Percentiles rank a stretch among this genome's conserved stretches.
Evolutionary conservation across 2,888 invertebrate genomes (phyloP).

Genomic region (Polietes domitor): DNA sequence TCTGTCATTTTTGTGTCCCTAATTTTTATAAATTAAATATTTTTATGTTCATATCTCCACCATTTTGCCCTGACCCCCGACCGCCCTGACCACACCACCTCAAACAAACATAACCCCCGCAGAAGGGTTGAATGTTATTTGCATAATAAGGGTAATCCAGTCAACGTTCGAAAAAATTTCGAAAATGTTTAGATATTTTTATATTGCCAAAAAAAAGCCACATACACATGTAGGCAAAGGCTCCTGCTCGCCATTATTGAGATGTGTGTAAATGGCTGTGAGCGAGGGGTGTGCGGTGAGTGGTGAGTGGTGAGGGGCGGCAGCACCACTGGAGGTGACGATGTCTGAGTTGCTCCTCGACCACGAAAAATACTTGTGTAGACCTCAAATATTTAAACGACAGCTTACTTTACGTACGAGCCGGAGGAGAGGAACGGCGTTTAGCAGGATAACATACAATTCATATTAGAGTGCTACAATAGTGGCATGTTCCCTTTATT

Average conservation of each 20-base stretch:
- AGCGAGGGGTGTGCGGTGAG: neutral
- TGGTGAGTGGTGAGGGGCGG: neutral
- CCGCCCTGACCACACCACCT: neutral
- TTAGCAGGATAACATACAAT: neutral
- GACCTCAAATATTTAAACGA: conserved; percentile 36
- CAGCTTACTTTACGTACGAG: conserved; percentile 26
- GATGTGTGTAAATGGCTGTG: conserved; percentile 13
- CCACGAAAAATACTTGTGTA: conserved; percentile 44
- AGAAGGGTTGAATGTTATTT: neutral
- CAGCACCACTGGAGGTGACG: neutral
- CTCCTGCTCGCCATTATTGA: neutral
- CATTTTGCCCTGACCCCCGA: too few species aligned
- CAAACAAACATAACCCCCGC: neutral
- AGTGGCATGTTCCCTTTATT: neutral
- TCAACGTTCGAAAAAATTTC: conserved; percentile 12
- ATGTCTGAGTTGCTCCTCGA: conserved; percentile 28
- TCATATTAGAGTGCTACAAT: conserved; percentile 3
- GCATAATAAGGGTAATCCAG: conserved; percentile 24
- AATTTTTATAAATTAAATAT: conserved; percentile 35
- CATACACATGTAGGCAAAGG: neutral
- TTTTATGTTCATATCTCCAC: conserved; percentile 8
- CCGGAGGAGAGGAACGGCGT: neutral
- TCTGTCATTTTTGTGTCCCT: neutral
- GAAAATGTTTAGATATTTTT: conserved; percentile 24
- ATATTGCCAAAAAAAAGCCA: conserved; percentile 17